Evolutionary conservation across 2,888 invertebrate genomes (phyloP), one percentile per base, ranked within the genome.

Genomic region (Epinotia nisella): DNA sequence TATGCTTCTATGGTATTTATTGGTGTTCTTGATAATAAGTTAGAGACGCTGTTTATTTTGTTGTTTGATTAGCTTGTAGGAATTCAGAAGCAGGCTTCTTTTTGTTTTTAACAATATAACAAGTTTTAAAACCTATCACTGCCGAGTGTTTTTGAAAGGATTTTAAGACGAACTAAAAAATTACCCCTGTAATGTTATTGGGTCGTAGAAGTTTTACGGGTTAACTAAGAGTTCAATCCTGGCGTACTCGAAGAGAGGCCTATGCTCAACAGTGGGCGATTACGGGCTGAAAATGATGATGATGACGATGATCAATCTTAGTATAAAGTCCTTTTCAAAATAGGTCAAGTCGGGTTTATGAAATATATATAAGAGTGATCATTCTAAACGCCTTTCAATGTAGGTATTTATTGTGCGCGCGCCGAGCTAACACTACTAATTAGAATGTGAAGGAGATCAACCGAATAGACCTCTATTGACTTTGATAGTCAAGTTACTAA

Each of bases 1-100:
- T 62, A 24, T 56, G 53, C 62, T 67, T 65, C 55, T 62, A 24
- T 56, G 53, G 29, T 35, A 45, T 45, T 70, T 64, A 70, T 62
- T 19, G 55, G 13, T 29, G 35, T 24, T 55, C 53, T 17, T 53
- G 21, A 39, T 41, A 59, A 56, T 56, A 29, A 69, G 21, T 41
- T 69, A 17, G 35, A 35, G 60, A 15, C n/a, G 17, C 41, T 45
- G 19, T 45, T 45, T 61, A 21, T 61, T 49, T 9, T 24, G 15
- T 4, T 51, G 29, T 24, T 58, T 29, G 29, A 49, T 62, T 21
- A 49, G 3, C n/a, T 51, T 41, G 17, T 21, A n/a, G n/a, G n/a
- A n/a, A 41, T 60, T 41, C 21, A 19, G 60, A 53, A 53, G 19
- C 19, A 19, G 19, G 9, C 10, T 53, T 19, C 9, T 3, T 53